Base-by-base conservation (phyloP, 2,797 vertebrate species). In the Distichodus sexfasciatus region DNA sequence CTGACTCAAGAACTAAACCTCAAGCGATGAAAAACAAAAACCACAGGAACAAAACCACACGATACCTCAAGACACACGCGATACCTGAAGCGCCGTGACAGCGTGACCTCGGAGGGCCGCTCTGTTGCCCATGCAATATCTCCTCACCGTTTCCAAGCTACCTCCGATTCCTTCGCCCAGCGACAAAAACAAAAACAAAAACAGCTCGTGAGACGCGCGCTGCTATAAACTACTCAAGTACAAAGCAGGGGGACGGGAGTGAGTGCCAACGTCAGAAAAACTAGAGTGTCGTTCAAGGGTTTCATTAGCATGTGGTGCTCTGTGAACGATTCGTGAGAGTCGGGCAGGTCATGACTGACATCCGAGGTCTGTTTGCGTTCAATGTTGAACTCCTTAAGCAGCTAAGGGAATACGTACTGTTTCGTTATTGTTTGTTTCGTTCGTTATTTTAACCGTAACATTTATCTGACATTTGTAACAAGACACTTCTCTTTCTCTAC, bases 101-200 rank as follows among this genome's bases (percentile, higher is more conserved):
- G 63, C 43, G 83, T 89, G 87, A 90, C 88, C 90, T 87, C 85
- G 86, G 89, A 89, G 77, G 87, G 86, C 87, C 88, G 90, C 87
- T 91, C 91, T 91, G 91, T 76, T 86, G 87, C 83, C 90, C 88
- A 91, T 92, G 92, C 92, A 92, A 92, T 91, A 90, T 86, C 87
- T 82, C 83, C 87, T 92, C 91, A 93, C 87, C 88, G 89, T 88
- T 92, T 92, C 92, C 87, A 92, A 92, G 91, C 94, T 96, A 97
- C 95, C 95, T 96, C 95, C 91, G 92, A 94, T 91, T 92, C 86
- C 87, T 88, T 87, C 82, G 84, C 80, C 83, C 88, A 89, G 87
- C 85, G n/a, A n/a, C n/a, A n/a, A n/a, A n/a, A n/a, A n/a, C n/a
- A n/a, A n/a, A n/a, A n/a, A n/a, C n/a, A n/a, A 86, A 88, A 89